Conservation (phyloP, 2,113 vertebrate genomes). For the Smithornis capensis region DNA sequence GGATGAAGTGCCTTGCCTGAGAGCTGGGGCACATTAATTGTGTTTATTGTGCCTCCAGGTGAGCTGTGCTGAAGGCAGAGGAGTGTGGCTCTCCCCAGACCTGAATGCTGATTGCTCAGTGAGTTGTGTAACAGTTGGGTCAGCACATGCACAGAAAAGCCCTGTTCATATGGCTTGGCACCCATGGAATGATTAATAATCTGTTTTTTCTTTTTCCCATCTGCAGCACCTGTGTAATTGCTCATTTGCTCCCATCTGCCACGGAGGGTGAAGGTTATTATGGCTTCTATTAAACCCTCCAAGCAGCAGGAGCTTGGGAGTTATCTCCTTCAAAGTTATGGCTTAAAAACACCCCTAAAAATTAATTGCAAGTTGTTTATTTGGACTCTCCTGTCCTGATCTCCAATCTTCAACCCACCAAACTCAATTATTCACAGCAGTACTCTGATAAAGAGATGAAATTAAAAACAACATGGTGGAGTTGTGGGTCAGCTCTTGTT, state of each 20-base stretch:
- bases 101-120: not conserved
- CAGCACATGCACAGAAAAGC: not conserved
- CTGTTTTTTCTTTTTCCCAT: not conserved
- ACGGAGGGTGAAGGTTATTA: not conserved
- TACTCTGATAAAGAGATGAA: not conserved
- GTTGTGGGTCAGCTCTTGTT: not conserved
- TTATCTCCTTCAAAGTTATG: not conserved
- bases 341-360: not conserved
- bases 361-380: not conserved
- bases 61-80: not conserved
- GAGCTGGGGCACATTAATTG: not conserved
- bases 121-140: not conserved
- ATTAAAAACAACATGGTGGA: not conserved
- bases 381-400: not conserved
- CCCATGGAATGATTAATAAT: not conserved
- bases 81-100: not conserved
- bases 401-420: not conserved
- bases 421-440: not conserved
- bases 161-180: not conserved
- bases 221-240: not conserved
- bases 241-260: not conserved
- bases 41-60: accelerated
- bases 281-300: not conserved
- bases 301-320: not conserved
- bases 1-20: not conserved